phyloP scores from a whole-genome alignment of 2,888 invertebrate species.

The Volucella inflata region DNA sequence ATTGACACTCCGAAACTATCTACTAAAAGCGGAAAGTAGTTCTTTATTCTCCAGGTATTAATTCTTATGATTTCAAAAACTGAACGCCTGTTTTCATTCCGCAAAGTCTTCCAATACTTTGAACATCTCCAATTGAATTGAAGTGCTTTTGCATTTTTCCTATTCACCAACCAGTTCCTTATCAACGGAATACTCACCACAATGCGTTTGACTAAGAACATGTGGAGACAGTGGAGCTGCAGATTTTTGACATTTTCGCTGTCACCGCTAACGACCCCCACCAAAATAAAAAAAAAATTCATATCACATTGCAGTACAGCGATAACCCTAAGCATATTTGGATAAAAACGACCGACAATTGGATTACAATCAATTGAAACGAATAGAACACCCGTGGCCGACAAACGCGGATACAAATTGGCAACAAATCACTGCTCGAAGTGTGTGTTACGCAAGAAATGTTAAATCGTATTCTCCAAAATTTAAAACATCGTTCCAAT shows the following conservation, averaged over 20 bases:
- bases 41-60: no score
- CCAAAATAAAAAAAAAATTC: conserved; percentile 3
- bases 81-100: not conserved
- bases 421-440: conserved; percentile 34
- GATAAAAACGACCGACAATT: conserved; percentile 33
- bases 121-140: conserved; percentile 10
- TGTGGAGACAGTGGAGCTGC: conserved; percentile 38
- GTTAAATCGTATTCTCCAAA: conserved; percentile 79
- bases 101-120: not conserved
- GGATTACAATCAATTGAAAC: conserved; percentile 36
- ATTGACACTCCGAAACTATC: no score
- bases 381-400: not conserved
- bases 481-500: conserved; percentile 84
- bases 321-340: conserved; percentile 13
- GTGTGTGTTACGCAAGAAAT: conserved; percentile 75
- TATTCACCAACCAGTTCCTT: conserved; percentile 28
- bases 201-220: conserved; percentile 3
- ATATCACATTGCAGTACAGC: conserved; percentile 13
- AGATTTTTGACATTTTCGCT: conserved; percentile 40
- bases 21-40: no score
- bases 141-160: not conserved
- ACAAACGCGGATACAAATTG: conserved; percentile 17
- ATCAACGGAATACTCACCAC: conserved; percentile 31
- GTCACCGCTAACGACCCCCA: conserved; percentile 27
- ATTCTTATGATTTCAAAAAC: no score